Evolutionary conservation across 1,140 invertebrate genomes (phyloP).

Genomic region (Hermatobates lingyangjiaoensis): DNA sequence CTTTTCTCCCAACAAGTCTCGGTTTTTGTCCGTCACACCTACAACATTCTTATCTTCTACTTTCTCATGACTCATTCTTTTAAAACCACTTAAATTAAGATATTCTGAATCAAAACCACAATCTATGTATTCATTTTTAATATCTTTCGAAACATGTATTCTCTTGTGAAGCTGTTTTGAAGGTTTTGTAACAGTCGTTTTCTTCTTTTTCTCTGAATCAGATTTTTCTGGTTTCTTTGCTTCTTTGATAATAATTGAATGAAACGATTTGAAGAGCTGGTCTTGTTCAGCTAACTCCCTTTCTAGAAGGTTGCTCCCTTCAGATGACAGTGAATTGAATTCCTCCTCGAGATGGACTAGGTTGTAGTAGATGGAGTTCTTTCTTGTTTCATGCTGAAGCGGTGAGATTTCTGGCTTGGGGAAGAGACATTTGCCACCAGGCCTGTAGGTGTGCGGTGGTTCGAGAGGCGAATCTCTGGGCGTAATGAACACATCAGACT

Average conservation of each 20-base stretch:
- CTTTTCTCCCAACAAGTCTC: background rate
- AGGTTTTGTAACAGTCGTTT: background rate
- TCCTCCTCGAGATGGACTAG: conserved; percentile 19
- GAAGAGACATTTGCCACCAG: background rate
- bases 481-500: conserved; percentile 17
- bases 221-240: conserved; percentile 8
- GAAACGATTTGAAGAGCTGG: conserved; percentile 18
- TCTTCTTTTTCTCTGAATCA: background rate
- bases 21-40: background rate
- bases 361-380: conserved; percentile 16
- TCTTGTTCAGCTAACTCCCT: conserved; percentile 20
- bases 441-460: background rate
- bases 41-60: too few relatives aligned
- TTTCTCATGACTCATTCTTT: too few relatives aligned
- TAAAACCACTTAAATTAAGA: background rate
- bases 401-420: background rate
- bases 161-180: background rate
- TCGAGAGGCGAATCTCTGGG: conserved; percentile 15
- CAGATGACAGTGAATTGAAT: conserved; percentile 3
- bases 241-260: conserved; percentile 17
- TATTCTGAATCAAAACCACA: background rate
- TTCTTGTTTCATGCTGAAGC: conserved; percentile 2
- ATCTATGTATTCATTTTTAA: conserved; percentile 1
- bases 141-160: background rate
- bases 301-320: conserved; percentile 12